A percentile compares a stretch with the other conserved stretches of the same genome.
These are phyloP conservation scores for Calycopis cecrops DNA, from an alignment of 1,140 invertebrate genomes.

Conservation along the genomic window DNA sequence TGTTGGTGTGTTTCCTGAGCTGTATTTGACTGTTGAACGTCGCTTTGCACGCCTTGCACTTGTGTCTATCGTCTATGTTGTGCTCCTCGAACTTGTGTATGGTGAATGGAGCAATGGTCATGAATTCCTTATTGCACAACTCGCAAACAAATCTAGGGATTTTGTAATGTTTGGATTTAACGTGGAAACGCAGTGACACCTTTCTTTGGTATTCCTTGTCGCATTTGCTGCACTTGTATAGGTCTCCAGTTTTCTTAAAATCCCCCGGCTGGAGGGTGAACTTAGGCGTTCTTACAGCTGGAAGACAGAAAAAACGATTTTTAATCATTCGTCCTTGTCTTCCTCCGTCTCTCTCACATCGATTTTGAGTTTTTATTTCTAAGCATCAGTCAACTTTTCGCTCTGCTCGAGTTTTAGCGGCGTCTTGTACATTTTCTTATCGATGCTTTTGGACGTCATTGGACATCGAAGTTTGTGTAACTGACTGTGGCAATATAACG, in stretches of 20 bases:
- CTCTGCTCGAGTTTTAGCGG: not conserved
- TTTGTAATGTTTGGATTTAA: slow-evolving; percentile 51
- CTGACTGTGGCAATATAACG: too few species aligned
- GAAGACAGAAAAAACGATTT: slow-evolving; percentile 36
- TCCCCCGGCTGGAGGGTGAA: slow-evolving; percentile 43
- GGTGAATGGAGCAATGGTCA: slow-evolving; percentile 44
- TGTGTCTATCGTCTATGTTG: slow-evolving; percentile 46
- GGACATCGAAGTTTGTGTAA: too few species aligned
- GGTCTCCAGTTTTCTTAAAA: slow-evolving; percentile 36
- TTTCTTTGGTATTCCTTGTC: slow-evolving; percentile 44
- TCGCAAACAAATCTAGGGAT: slow-evolving; percentile 40
- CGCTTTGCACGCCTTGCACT: slow-evolving; percentile 55
- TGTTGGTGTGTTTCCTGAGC: slow-evolving; percentile 49
- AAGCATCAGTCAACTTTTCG: too few species aligned
- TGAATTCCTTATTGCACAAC: slow-evolving; percentile 42
- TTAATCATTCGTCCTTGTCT: slow-evolving; percentile 19
- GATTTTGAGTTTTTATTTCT: not conserved
- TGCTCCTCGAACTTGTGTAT: slow-evolving; percentile 50
- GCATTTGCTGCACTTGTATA: slow-evolving; percentile 40
- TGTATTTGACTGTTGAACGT: slow-evolving; percentile 48
- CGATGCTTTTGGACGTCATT: too few species aligned
- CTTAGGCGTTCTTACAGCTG: slow-evolving; percentile 28
- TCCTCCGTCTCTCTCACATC: slow-evolving; percentile 8
- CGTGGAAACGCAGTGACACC: slow-evolving; percentile 38
- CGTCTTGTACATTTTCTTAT: not conserved